Conservation (phyloP, 2,113 vertebrate species). For the Chlamydotis undulata region DNA sequence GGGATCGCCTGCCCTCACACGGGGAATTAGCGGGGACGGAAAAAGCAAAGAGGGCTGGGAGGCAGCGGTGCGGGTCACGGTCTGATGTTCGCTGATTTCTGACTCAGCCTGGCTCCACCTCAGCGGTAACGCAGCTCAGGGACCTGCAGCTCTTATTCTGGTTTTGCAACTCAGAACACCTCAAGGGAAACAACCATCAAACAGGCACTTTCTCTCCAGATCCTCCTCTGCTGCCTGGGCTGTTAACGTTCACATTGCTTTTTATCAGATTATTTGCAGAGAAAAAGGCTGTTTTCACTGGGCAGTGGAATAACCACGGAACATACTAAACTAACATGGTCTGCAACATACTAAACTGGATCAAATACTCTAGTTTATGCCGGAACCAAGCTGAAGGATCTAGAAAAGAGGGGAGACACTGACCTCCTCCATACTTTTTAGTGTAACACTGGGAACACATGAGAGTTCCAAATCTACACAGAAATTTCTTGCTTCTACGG, state of each 20-base stretch:
- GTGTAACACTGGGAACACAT: neutral
- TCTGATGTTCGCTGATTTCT: fast-evolving
- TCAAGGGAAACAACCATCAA: neutral
- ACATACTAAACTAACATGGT: neutral
- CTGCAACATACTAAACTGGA: neutral
- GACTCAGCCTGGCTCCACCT: neutral
- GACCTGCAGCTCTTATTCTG: neutral
- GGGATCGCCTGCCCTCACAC: neutral
- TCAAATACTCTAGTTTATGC: neutral
- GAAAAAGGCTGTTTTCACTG: neutral
- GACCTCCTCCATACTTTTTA: neutral
- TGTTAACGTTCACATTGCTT: neutral
- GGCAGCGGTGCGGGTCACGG: neutral
- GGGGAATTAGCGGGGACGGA: neutral
- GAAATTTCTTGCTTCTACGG: neutral
- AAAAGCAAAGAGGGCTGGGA: fast-evolving
- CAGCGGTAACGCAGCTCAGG: neutral
- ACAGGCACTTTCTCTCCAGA: neutral
- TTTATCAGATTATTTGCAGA: neutral
- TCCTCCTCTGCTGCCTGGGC: neutral
- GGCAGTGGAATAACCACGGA: neutral
- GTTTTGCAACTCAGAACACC: neutral
- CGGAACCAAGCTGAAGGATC: neutral
- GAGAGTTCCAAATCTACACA: neutral
- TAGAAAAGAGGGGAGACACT: neutral